phyloP scores from a whole-genome alignment of 2,113 vertebrate genomes.

The Puntigrus tetrazona region DNA sequence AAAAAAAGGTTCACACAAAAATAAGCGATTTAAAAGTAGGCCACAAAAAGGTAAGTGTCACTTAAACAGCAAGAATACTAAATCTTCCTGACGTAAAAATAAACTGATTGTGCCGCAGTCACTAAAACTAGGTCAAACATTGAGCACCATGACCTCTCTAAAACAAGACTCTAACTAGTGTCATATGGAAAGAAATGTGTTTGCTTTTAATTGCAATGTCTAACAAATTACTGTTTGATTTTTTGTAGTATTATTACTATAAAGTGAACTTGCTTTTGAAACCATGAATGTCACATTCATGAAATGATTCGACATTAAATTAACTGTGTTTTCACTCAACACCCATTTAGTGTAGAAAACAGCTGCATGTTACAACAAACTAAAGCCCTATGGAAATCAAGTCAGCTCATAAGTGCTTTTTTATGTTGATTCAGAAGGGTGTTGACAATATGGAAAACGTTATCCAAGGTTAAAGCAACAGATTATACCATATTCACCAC shows the following conservation, averaged over 20 bases:
- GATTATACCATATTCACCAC: slow-evolving; percentile 1
- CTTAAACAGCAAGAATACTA: background rate
- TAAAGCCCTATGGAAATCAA: slow-evolving; percentile 10
- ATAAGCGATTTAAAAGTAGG: background rate
- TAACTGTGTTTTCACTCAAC: background rate
- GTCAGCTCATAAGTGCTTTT: background rate
- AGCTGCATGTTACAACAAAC: slow-evolving; percentile 11
- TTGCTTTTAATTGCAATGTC: background rate
- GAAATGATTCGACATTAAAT: background rate
- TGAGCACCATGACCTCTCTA: background rate
- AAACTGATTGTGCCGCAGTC: background rate
- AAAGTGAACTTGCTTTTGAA: background rate
- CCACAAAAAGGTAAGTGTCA: background rate
- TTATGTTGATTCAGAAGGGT: slow-evolving; percentile 47
- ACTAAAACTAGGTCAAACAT: slow-evolving; percentile 19
- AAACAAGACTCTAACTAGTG: background rate
- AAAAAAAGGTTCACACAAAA: slow-evolving; percentile 14
- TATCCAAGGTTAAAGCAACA: slow-evolving; percentile 38
- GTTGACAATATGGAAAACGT: slow-evolving; percentile 33
- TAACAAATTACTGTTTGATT: background rate
- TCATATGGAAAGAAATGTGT: background rate
- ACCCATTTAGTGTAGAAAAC: background rate
- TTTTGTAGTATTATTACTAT: background rate
- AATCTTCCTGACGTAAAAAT: background rate
- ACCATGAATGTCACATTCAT: background rate